A percentile compares a stretch with the other conserved stretches of the same genome.
These are phyloP conservation scores for Porites lobata DNA, from an alignment of 92 coral and sea anemone genomes.

Conservation along the genomic window DNA sequence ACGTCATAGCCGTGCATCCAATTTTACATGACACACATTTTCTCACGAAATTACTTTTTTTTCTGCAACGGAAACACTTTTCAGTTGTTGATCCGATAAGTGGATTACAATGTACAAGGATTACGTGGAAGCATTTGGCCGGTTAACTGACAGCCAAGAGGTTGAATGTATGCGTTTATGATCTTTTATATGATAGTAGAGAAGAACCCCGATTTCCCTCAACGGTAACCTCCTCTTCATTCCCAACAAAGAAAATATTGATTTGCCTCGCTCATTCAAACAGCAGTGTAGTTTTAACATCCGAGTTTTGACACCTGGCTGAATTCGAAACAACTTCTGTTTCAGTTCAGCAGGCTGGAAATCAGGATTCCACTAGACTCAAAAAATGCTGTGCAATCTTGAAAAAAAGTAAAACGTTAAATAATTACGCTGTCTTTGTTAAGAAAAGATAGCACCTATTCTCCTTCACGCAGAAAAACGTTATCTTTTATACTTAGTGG, in stretches of 20 bases:
- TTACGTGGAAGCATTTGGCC: background rate
- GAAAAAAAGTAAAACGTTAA: background rate
- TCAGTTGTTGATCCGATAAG: constrained; percentile 12
- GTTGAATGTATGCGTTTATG: background rate
- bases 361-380: too few relatives aligned
- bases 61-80: constrained; percentile 12
- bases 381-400: background rate
- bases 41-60: background rate
- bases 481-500: background rate
- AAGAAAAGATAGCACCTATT: background rate
- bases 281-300: too few relatives aligned
- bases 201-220: too few relatives aligned
- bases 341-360: too few relatives aligned
- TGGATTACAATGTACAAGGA: constrained; percentile 1
- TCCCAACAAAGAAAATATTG: too few relatives aligned
- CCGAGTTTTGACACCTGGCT: too few relatives aligned
- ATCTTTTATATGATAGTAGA: too few relatives aligned
- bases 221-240: too few relatives aligned
- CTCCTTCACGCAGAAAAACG: background rate
- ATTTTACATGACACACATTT: too few relatives aligned
- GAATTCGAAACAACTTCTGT: too few relatives aligned
- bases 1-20: background rate
- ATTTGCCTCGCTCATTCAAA: too few relatives aligned
- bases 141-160: background rate
- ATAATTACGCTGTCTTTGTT: background rate